Base-by-base conservation (phyloP, 2,113 vertebrate genomes). In the Pimephales promelas region DNA sequence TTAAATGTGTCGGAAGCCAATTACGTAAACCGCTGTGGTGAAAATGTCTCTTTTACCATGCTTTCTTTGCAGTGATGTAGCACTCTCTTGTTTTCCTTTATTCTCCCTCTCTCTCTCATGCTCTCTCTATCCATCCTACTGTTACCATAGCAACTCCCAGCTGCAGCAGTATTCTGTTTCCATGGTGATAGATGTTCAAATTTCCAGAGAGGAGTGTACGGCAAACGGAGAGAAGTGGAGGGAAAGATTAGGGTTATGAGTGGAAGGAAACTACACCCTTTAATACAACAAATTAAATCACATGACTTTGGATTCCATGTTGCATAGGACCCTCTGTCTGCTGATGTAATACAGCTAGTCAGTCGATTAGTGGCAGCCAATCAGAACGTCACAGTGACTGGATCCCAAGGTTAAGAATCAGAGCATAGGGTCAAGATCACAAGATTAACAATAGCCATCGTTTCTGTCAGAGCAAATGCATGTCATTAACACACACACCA, bases 101-200 rank as follows among this genome's bases (percentile, higher is more conserved):
- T 90, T 62, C 59, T 18, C 59, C 0, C 61, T 28, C 61, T 3
- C 26, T 28, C 59, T 28, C 59, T 28, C 26, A n/a, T 85, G 61
- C 76, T 14, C 71, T 87, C 57, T 87, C 24, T 84, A 54, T 82
- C 66, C 85, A 64, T 92, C 84, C 86, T 47, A 82, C 87, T 91
- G 93, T 95, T 93, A 89, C 93, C 86, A 92, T 92, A 91, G 93
- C 89, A 92, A 94, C 93, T 89, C 66, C 87, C 83, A 92, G 92
- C 92, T 94, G 92, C 92, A 94, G 83, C 83, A 81, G 90, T 93
- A 90, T 93, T 94, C 92, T 92, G 94, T 94, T 94, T 93, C 93
- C 90, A 93, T 94, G 90, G 92, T 62, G 89, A 93, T 92, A 84
- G 72, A 88, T 40, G 84, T 92, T 91, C 84, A 87, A 90, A 91